Percentiles rank a stretch among this genome's conserved stretches.
Conservation (phyloP, 2,888 invertebrate species). For the Pseudanteris insignis region DNA sequence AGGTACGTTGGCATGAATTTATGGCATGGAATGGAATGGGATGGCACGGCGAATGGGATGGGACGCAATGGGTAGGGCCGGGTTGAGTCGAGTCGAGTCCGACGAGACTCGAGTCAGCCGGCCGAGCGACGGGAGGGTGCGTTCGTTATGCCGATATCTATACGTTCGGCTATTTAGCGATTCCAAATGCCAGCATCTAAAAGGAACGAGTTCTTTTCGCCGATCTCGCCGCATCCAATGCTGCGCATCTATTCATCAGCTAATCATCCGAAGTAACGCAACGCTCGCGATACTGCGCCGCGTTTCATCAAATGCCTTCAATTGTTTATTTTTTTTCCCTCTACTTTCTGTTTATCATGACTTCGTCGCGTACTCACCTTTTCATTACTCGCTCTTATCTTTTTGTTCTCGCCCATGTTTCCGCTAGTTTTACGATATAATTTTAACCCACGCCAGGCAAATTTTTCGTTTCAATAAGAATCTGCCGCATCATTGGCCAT, state of each 20-base stretch:
- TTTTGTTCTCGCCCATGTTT: not conserved
- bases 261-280: slow-evolving; percentile 35
- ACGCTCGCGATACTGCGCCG: slow-evolving; percentile 5
- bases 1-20: slow-evolving; percentile 60
- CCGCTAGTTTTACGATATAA: too few species aligned
- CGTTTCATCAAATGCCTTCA: slow-evolving; percentile 9
- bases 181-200: slow-evolving; percentile 62
- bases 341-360: not conserved
- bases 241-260: slow-evolving; percentile 24
- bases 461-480: too few species aligned
- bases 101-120: slow-evolving; percentile 23
- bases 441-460: not conserved
- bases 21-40: slow-evolving; percentile 50
- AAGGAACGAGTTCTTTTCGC: slow-evolving; percentile 36
- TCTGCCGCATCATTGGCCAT: too few species aligned
- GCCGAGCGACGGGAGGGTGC: slow-evolving; percentile 16
- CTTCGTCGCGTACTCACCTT: too few species aligned
- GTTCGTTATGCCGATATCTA: slow-evolving; percentile 27
- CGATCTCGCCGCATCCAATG: slow-evolving; percentile 25
- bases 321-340: slow-evolving; percentile 16
- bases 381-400: not conserved
- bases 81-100: slow-evolving; percentile 37
- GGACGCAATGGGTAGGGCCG: slow-evolving; percentile 42
- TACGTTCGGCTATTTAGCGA: slow-evolving; percentile 36
- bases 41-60: slow-evolving; percentile 40